phyloP scores from a whole-genome alignment of 2,888 invertebrate species.

The Antitype chi region DNA sequence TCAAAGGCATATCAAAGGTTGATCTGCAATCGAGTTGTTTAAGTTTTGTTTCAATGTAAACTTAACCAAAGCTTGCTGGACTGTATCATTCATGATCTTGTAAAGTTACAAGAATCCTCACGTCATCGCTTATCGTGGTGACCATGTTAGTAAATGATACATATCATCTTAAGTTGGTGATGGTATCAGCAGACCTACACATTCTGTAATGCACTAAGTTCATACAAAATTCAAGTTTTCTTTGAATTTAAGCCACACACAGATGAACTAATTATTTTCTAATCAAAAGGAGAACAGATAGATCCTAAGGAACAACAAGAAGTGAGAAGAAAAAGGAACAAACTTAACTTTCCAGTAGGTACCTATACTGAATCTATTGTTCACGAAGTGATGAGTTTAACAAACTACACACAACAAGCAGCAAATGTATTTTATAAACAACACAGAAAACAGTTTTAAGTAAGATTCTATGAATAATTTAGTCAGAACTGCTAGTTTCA shows the following conservation, averaged over 20 bases:
- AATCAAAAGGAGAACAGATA: background rate
- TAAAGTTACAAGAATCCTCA: constrained; percentile 4
- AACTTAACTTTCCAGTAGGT: background rate
- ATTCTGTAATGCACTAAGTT: constrained; percentile 1
- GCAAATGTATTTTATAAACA: constrained; percentile 15
- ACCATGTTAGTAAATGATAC: constrained; percentile 20
- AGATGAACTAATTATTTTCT: background rate
- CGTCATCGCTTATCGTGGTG: constrained; percentile 16
- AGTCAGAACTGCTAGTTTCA: constrained; percentile 13
- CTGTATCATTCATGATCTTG: constrained; percentile 11
- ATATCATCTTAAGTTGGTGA: constrained; percentile 10
- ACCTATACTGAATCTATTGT: background rate
- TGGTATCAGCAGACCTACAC: constrained; percentile 8
- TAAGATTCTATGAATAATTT: constrained; percentile 41
- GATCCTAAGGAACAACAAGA: background rate
- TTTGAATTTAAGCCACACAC: background rate
- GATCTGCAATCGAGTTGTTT: constrained; percentile 9
- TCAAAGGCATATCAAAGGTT: constrained; percentile 25
- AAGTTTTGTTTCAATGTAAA: constrained; percentile 12
- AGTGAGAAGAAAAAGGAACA: background rate
- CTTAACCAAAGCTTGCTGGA: background rate
- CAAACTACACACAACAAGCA: background rate
- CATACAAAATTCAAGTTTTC: background rate
- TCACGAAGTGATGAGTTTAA: background rate
- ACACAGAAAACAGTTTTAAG: constrained; percentile 17